phyloP scores from a whole-genome alignment of 2,888 invertebrate genomes.

The Atethmia centrago region DNA sequence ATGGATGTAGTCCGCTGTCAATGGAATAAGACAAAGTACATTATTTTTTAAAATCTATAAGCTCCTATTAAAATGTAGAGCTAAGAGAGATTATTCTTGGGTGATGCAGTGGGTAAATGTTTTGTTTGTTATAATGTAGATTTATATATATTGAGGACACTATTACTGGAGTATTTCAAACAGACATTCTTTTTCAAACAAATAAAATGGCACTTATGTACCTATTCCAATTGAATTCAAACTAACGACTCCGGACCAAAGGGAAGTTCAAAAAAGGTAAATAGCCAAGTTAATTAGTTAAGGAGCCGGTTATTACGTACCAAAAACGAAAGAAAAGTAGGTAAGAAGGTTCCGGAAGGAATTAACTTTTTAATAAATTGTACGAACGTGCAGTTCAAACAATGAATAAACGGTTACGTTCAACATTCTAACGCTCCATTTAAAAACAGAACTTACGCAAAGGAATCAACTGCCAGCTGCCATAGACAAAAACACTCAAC shows the following conservation, averaged over 20 bases:
- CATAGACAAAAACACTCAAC: conserved; percentile 78
- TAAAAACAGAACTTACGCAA: conserved; percentile 81
- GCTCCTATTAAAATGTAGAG: neutral
- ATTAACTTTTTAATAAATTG: neutral
- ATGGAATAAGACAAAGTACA: neutral
- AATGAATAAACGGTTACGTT: conserved; percentile 39
- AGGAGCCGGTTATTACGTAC: neutral
- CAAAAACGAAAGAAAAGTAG: neutral
- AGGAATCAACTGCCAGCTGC: conserved; percentile 81
- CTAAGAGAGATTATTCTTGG: neutral
- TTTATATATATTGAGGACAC: neutral
- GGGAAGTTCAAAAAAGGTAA: neutral
- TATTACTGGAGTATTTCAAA: neutral
- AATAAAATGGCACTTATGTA: neutral
- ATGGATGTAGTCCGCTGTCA: conserved; percentile 86
- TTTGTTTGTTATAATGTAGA: neutral
- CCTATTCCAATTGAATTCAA: neutral
- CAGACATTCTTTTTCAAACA: neutral
- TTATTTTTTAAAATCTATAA: neutral
- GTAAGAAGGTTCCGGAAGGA: neutral
- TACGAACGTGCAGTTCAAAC: neutral
- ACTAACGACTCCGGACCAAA: neutral
- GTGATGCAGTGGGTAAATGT: neutral
- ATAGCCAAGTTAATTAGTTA: neutral
- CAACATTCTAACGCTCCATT: conserved; percentile 28